Conservation (phyloP, 2,888 invertebrate genomes). For the Calephelis perditalis region DNA sequence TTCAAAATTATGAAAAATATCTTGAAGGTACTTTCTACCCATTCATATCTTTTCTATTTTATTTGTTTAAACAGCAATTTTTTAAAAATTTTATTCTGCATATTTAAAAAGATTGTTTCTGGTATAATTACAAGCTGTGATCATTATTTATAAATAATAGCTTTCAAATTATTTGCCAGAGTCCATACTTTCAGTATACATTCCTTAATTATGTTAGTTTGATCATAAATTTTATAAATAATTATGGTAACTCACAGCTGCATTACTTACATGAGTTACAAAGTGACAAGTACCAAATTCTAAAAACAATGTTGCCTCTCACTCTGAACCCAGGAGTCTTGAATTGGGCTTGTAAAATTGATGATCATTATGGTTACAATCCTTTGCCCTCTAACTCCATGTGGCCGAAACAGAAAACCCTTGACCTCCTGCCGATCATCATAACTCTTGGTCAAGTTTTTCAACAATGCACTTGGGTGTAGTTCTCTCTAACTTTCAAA, state of each 20-base stretch:
- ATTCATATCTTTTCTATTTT: too few species aligned
- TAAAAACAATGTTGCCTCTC: conserved; percentile 69
- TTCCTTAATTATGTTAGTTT: conserved; percentile 1
- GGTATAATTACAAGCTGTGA: too few species aligned
- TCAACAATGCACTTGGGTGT: conserved; percentile 68
- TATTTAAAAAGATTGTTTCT: too few species aligned
- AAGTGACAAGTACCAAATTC: conserved; percentile 51
- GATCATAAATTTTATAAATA: conserved; percentile 18
- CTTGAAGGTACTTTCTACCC: too few species aligned
- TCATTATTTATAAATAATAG: neutral
- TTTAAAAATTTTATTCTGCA: too few species aligned
- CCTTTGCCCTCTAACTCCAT: conserved; percentile 68
- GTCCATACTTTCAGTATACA: neutral
- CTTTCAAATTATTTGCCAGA: neutral
- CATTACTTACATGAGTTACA: conserved; percentile 76
- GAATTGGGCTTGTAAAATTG: conserved; percentile 51
- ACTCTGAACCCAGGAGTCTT: conserved; percentile 76
- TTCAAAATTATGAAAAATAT: too few species aligned
- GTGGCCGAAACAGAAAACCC: conserved; percentile 76
- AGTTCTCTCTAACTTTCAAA: conserved; percentile 37
- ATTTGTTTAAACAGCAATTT: too few species aligned
- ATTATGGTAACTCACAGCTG: conserved; percentile 61
- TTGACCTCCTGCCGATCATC: conserved; percentile 69
- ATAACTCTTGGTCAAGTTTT: conserved; percentile 74
- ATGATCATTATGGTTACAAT: conserved; percentile 36